Evolutionary conservation across 2,113 vertebrate genomes (phyloP).

Genomic region (Sigmodon hispidus): DNA sequence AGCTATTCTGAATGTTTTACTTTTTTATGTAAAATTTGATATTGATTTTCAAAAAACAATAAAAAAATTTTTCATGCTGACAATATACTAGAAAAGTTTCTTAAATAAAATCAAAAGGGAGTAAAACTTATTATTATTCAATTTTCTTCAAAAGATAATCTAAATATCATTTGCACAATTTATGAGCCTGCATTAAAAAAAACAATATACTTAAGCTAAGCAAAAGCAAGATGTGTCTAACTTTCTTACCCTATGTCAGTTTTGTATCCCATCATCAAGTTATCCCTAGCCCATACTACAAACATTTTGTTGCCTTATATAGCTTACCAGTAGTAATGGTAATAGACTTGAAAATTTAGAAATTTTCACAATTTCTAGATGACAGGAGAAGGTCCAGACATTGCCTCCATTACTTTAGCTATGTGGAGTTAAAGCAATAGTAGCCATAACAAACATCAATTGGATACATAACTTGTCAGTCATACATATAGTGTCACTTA

Average conservation of each 20-base stretch:
- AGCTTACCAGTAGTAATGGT: not conserved
- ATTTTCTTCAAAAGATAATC: constrained; percentile 61
- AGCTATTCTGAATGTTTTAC: too few species aligned
- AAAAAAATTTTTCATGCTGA: constrained; percentile 69
- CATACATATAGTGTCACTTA: not conserved
- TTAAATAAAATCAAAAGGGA: constrained; percentile 64
- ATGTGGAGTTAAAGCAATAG: not conserved
- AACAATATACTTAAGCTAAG: not conserved
- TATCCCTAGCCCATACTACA: not conserved
- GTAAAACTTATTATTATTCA: constrained; percentile 46
- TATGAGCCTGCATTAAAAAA: constrained; percentile 23
- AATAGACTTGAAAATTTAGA: not conserved
- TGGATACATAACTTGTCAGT: not conserved
- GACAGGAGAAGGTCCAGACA: not conserved
- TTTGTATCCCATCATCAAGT: not conserved
- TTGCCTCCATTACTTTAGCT: not conserved
- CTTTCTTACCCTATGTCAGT: not conserved
- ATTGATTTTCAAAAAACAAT: constrained; percentile 13
- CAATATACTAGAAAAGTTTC: constrained; percentile 60
- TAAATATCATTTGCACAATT: constrained; percentile 37
- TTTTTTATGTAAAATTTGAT: too few species aligned
- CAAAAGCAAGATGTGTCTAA: not conserved
- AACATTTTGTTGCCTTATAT: not conserved
- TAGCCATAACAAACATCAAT: not conserved
- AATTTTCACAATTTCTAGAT: not conserved